Percentiles rank a stretch among this genome's conserved stretches.
Evolutionary conservation across 1,140 invertebrate genomes (phyloP).

Genomic region (Parasteatoda tepidariorum): DNA sequence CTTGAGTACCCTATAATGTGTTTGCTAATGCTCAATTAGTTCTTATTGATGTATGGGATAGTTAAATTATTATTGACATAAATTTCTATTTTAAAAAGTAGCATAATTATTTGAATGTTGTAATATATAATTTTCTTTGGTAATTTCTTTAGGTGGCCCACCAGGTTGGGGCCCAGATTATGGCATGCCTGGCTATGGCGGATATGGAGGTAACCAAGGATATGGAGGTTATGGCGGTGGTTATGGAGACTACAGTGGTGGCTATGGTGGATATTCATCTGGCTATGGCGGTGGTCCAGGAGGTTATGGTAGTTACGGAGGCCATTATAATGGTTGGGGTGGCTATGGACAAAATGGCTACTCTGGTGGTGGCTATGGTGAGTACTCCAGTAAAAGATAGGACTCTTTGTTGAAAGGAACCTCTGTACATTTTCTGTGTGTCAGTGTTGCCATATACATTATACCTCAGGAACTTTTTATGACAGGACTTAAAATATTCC

Average conservation of each 20-base stretch:
- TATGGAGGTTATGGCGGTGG: constrained; percentile 40
- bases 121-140: constrained; percentile 67
- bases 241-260: constrained; percentile 48
- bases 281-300: constrained; percentile 47
- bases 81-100: too few relatives aligned
- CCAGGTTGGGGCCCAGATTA: constrained; percentile 63
- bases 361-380: constrained; percentile 71
- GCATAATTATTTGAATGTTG: constrained; percentile 35
- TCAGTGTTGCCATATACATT: constrained; percentile 14
- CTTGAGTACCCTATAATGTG: too few relatives aligned
- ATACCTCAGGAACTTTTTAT: constrained; percentile 24
- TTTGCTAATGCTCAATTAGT: too few relatives aligned
- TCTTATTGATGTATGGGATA: too few relatives aligned
- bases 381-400: constrained; percentile 62
- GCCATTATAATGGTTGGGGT: constrained; percentile 74
- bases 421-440: constrained; percentile 24
- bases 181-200: constrained; percentile 47
- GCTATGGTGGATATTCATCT: constrained; percentile 61
- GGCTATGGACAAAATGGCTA: constrained; percentile 64
- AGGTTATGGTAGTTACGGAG: constrained; percentile 63
- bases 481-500: constrained; percentile 15
- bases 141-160: constrained; percentile 28
- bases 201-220: constrained; percentile 42
- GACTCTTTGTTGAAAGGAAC: background rate
- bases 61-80: too few relatives aligned